These are phyloP conservation scores for Melanostigma gelatinosum DNA, from an alignment of 2,113 vertebrate species.

Conservation along the genomic window DNA sequence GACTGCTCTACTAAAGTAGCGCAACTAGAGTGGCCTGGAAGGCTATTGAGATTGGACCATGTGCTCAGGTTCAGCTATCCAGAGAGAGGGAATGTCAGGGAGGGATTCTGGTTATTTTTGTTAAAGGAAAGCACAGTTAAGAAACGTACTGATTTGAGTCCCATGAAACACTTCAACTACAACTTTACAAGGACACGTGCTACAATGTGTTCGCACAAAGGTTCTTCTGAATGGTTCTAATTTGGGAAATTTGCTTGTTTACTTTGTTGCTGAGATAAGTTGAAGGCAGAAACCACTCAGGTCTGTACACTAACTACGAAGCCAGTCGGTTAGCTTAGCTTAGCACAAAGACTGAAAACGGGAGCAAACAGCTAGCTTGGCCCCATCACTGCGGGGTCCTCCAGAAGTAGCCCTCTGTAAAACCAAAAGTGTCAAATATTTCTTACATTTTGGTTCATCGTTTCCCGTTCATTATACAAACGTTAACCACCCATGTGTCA, in stretches of 20 bases:
- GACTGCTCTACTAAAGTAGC: conserved; percentile 18
- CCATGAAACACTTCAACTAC: not conserved
- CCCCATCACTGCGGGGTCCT: not conserved
- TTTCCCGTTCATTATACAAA: conserved; percentile 39
- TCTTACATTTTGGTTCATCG: conserved; percentile 5
- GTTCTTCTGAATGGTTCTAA: too few relatives aligned
- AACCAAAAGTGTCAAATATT: conserved; percentile 7
- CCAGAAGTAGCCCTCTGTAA: not conserved
- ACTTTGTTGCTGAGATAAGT: too few relatives aligned
- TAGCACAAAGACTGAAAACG: not conserved
- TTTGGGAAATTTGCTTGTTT: too few relatives aligned
- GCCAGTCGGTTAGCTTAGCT: not conserved
- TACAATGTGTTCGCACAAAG: too few relatives aligned
- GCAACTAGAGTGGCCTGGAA: conserved; percentile 41
- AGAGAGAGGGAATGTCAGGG: not conserved
- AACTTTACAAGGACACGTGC: too few relatives aligned
- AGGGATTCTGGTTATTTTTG: not conserved
- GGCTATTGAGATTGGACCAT: conserved; percentile 8
- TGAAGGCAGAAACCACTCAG: not conserved
- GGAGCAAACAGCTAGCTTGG: not conserved
- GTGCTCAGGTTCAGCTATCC: conserved; percentile 5
- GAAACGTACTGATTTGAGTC: not conserved
- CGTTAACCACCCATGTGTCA: conserved; percentile 31
- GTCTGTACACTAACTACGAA: not conserved
- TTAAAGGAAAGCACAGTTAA: not conserved